A percentile compares a stretch with the other conserved stretches of the same genome.
These are phyloP conservation scores for Anisognathus igniventris DNA, from an alignment of 2,797 vertebrate genomes.

Conservation along the genomic window DNA sequence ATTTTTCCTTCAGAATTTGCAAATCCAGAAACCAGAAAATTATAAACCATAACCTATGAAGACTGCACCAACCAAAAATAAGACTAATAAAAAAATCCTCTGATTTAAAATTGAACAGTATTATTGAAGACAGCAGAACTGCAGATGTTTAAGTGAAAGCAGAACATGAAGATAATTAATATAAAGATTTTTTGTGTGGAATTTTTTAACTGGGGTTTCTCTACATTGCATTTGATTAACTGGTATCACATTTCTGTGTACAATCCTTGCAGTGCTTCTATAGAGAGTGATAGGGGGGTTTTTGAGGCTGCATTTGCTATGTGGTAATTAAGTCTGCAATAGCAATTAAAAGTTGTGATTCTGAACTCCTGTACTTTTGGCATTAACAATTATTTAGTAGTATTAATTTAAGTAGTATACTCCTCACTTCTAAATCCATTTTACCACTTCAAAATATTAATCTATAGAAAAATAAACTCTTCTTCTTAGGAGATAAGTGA, in stretches of 20 bases:
- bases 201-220: neutral
- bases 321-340: neutral
- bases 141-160: neutral
- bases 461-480: neutral
- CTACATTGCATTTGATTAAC: neutral
- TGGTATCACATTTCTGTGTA: neutral
- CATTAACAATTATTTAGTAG: neutral
- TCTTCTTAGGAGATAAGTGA: neutral
- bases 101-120: neutral
- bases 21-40: neutral
- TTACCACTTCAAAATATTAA: neutral
- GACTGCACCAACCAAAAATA: neutral
- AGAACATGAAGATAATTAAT: neutral
- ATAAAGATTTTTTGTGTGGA: neutral
- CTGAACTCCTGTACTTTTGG: neutral
- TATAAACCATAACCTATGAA: neutral
- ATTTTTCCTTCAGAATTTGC: neutral
- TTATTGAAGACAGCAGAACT: neutral
- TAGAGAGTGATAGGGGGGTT: neutral
- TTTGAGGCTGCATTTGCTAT: neutral
- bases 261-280: neutral
- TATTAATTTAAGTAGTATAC: neutral
- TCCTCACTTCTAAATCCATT: neutral
- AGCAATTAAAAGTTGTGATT: neutral
- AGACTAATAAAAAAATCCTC: neutral